Percentiles rank a stretch among this genome's conserved stretches.
Evolutionary conservation across 1,140 invertebrate species (phyloP).

Genomic region (Drosophila prosaltans): DNA sequence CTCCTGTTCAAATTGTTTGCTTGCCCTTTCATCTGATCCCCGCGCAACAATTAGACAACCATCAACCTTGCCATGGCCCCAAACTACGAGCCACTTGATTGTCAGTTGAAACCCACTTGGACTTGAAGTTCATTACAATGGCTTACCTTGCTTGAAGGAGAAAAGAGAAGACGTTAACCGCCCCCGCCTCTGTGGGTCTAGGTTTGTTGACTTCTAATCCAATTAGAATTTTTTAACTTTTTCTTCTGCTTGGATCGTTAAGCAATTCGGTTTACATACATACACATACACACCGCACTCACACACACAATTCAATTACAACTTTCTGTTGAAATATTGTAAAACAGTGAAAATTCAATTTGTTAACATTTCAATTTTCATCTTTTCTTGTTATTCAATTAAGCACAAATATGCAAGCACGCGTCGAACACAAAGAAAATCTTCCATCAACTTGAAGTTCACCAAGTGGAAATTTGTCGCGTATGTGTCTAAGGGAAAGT

Average conservation of each 20-base stretch:
- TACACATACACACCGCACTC: conserved; percentile 3
- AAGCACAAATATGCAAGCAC: conserved; percentile 46
- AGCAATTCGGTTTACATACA: conserved; percentile 46
- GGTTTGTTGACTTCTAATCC: conserved; percentile 75
- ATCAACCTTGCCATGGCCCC: conserved; percentile 37
- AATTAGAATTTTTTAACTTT: conserved; percentile 69
- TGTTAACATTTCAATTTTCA: conserved; percentile 80
- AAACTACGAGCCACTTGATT: conserved; percentile 40
- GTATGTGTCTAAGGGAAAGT: background rate
- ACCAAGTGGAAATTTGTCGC: conserved; percentile 24
- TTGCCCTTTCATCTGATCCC: conserved; percentile 3
- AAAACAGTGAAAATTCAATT: conserved; percentile 70
- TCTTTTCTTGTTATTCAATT: conserved; percentile 76
- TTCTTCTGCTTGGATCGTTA: conserved; percentile 69
- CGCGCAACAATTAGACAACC: conserved; percentile 40
- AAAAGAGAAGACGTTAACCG: conserved; percentile 5
- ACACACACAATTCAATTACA: conserved; percentile 49
- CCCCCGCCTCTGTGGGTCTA: conserved; percentile 24
- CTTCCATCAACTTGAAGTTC: conserved; percentile 9
- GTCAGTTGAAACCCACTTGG: conserved; percentile 41
- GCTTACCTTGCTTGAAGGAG: conserved; percentile 47
- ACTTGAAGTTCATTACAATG: conserved; percentile 58
- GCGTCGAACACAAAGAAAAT: conserved; percentile 37
- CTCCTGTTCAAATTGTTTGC: background rate
- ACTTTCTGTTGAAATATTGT: conserved; percentile 27